A percentile compares a stretch with the other conserved stretches of the same genome.
phyloP scores from a whole-genome alignment of 2,888 invertebrate genomes.

The Papilio demoleus region DNA sequence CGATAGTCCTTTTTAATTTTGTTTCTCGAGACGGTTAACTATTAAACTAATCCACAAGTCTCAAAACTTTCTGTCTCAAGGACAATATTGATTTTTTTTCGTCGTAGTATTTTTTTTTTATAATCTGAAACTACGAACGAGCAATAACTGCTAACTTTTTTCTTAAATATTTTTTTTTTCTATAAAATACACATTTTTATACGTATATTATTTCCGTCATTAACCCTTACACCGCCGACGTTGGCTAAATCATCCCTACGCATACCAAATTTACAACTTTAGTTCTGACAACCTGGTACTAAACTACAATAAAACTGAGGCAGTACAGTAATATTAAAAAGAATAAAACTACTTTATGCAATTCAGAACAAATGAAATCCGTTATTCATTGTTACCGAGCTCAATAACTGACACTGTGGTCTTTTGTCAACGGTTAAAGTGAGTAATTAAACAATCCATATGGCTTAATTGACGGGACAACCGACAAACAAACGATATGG shows the following conservation, averaged over 20 bases:
- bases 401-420: constrained; percentile 51
- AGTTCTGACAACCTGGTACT: too few species aligned
- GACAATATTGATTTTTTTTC: neutral
- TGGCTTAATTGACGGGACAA: constrained; percentile 63
- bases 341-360: neutral
- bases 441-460: constrained; percentile 65
- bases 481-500: constrained; percentile 64
- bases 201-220: too few species aligned
- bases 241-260: neutral
- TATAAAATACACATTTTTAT: too few species aligned
- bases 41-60: constrained; percentile 13
- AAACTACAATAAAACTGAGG: too few species aligned
- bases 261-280: too few species aligned
- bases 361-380: neutral
- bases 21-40: constrained; percentile 19
- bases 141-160: too few species aligned
- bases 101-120: too few species aligned
- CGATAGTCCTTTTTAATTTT: constrained; percentile 35
- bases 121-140: too few species aligned
- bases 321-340: neutral
- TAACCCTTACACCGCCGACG: neutral
- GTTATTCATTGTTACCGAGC: neutral
- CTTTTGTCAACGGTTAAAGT: constrained; percentile 61
- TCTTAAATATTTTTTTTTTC: too few species aligned
- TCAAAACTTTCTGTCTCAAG: neutral